A percentile compares a stretch with the other conserved stretches of the same genome.
phyloP scores from a whole-genome alignment of 2,888 invertebrate species.

The Diarsia mendica region DNA sequence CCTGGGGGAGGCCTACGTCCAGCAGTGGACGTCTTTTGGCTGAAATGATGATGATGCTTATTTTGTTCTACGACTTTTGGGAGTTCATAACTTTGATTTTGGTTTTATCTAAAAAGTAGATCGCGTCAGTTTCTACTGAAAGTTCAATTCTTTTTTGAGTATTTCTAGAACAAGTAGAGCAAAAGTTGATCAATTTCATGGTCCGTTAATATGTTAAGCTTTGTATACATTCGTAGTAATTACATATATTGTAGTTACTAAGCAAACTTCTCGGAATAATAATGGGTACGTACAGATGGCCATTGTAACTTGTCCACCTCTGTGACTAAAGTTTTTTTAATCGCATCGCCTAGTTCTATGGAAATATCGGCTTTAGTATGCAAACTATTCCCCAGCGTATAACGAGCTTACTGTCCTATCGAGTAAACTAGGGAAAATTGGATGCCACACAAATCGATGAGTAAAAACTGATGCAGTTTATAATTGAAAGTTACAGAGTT shows the following conservation, averaged over 20 bases:
- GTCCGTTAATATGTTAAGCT: too few species aligned
- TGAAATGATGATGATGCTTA: too few species aligned
- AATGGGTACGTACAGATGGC: conserved; percentile 40
- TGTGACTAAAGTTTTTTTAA: conserved; percentile 48
- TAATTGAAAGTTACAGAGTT: conserved; percentile 37
- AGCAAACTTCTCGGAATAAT: conserved; percentile 64
- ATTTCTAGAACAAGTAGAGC: neutral
- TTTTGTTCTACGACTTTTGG: too few species aligned
- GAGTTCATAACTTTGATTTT: too few species aligned
- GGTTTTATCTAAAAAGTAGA: too few species aligned
- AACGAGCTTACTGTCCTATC: conserved; percentile 65
- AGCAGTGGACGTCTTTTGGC: too few species aligned
- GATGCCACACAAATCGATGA: conserved; percentile 70
- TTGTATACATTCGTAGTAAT: neutral
- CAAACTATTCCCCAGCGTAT: conserved; percentile 35
- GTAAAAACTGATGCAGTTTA: conserved; percentile 11
- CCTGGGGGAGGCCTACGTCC: too few species aligned
- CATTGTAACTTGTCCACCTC: conserved; percentile 59
- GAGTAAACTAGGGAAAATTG: conserved; percentile 67
- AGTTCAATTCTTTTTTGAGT: neutral
- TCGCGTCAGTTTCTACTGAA: neutral
- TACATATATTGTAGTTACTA: too few species aligned
- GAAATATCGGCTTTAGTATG: conserved; percentile 50
- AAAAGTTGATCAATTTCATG: too few species aligned
- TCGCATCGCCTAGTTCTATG: conserved; percentile 10